A percentile compares a stretch with the other conserved stretches of the same genome.
Conservation (phyloP, 2,888 invertebrate species). For the Dasysyrphus albostriatus region DNA sequence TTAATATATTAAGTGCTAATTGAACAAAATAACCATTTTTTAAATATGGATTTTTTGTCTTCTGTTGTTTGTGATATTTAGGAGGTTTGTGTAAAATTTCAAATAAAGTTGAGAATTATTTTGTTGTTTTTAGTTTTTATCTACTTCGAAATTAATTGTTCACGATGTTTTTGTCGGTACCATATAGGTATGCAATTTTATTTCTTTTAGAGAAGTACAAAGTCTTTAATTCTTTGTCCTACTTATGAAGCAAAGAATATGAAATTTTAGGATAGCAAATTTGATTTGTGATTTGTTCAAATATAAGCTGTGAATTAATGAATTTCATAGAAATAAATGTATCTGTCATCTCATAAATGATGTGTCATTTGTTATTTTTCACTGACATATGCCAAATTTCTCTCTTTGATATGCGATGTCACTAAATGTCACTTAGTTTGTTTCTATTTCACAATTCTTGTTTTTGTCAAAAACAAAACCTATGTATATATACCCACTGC, state of each 20-base stretch:
- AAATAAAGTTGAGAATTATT: neutral
- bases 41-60: conserved; percentile 1
- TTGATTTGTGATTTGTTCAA: conserved; percentile 21
- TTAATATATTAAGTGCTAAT: conserved; percentile 23
- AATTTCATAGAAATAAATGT: neutral
- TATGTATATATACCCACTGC: neutral
- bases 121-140: neutral
- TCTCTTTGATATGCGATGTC: neutral
- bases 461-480: neutral
- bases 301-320: neutral
- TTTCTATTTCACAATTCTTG: no score
- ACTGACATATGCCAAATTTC: neutral
- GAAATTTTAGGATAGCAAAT: no score
- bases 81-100: conserved; percentile 7
- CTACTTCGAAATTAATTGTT: neutral
- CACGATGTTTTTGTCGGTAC: neutral
- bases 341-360: conserved; percentile 36
- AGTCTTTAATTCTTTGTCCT: neutral
- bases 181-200: neutral
- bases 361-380: neutral
- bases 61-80: neutral
- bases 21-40: neutral
- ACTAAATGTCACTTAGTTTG: neutral
- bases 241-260: neutral
- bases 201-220: neutral